Conservation (phyloP, 2,888 invertebrate species). For the Mythimna impura region DNA sequence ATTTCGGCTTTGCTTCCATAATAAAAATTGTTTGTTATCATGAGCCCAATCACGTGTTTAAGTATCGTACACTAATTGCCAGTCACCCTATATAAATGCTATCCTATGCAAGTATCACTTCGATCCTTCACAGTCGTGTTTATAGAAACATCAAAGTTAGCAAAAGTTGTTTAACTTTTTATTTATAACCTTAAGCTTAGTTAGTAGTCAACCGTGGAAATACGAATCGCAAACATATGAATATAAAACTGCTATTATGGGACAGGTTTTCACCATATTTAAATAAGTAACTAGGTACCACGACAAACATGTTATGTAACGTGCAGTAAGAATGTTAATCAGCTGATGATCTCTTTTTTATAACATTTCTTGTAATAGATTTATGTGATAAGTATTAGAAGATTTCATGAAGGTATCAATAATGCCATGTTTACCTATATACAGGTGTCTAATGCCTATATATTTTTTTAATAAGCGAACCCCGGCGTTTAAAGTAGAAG, state of each 20-base stretch:
- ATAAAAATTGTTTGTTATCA: too few species aligned
- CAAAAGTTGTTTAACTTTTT: conserved; percentile 8
- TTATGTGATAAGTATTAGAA: background rate
- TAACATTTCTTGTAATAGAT: background rate
- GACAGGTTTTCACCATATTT: conserved; percentile 27
- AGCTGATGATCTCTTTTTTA: conserved; percentile 3
- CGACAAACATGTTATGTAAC: conserved; percentile 13
- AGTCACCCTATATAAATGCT: too few species aligned
- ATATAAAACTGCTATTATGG: background rate
- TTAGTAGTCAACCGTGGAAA: conserved; percentile 13
- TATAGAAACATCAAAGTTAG: background rate
- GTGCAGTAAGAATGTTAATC: conserved; percentile 20
- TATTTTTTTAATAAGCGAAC: too few species aligned
- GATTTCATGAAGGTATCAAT: conserved; percentile 1
- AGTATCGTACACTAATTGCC: too few species aligned
- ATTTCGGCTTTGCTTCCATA: too few species aligned
- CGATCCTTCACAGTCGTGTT: background rate
- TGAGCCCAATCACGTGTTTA: too few species aligned
- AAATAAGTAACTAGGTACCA: conserved; percentile 22
- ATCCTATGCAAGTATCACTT: too few species aligned
- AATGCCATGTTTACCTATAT: background rate
- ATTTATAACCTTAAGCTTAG: conserved; percentile 15
- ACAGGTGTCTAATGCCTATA: background rate
- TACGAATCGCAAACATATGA: background rate
- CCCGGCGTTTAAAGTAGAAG: too few species aligned